Conservation (phyloP, 1,140 invertebrate genomes). For the Brachionus manjavacas region DNA sequence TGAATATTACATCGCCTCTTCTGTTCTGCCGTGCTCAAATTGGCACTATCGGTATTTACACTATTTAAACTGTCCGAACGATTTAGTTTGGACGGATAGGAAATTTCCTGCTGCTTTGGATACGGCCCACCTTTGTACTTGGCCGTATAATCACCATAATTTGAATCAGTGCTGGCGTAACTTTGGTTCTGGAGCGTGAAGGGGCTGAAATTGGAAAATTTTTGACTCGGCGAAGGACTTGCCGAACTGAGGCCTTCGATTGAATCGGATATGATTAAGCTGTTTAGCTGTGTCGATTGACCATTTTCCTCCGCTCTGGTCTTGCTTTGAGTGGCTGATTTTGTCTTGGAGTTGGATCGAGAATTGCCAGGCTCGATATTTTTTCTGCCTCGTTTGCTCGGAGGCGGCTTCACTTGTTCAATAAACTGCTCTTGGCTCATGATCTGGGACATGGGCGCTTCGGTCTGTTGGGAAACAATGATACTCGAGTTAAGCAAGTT, state of each 20-base stretch:
- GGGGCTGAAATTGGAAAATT: neutral
- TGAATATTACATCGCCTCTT: slow-evolving; percentile 94
- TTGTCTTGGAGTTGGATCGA: neutral
- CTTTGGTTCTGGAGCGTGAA: neutral
- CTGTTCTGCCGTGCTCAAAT: slow-evolving; percentile 74
- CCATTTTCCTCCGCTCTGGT: neutral
- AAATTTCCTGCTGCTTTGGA: neutral
- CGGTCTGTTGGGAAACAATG: neutral
- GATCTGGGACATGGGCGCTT: neutral
- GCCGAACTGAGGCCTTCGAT: neutral
- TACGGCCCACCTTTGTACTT: neutral
- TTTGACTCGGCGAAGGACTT: neutral
- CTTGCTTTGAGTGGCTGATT: neutral
- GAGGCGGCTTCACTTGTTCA: neutral
- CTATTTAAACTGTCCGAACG: slow-evolving; percentile 19
- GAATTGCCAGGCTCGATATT: neutral
- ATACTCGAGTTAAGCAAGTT: neutral
- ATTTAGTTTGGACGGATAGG: neutral
- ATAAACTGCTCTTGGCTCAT: neutral
- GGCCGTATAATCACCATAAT: neutral
- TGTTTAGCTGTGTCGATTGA: neutral
- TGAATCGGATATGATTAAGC: neutral
- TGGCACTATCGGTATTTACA: neutral
- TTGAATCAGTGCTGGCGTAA: neutral
- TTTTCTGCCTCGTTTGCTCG: slow-evolving; percentile 22